Conservation (phyloP, 2,113 vertebrate species). For the Podocnemis expansa region DNA sequence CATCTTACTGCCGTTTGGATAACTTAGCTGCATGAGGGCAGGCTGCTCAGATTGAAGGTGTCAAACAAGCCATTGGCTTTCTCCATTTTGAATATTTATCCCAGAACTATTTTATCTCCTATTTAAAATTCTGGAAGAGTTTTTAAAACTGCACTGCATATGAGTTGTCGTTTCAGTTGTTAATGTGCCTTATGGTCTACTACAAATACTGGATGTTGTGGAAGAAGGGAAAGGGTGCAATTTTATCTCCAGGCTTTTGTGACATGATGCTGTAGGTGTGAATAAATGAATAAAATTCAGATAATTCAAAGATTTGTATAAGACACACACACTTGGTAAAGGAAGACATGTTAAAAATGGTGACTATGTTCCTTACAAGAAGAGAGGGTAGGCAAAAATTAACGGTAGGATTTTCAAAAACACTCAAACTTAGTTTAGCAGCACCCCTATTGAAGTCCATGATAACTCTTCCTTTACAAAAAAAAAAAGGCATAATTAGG, state of each 20-base stretch:
- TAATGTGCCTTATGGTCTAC: not conserved
- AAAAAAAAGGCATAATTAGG: not conserved
- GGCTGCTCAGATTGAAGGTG: constrained; percentile 64
- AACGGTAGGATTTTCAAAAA: not conserved
- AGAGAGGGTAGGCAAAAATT: not conserved
- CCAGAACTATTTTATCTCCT: constrained; percentile 2
- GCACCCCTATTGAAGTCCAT: not conserved
- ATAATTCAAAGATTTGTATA: not conserved
- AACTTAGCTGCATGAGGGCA: constrained; percentile 51
- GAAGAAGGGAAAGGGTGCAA: rapidly evolving
- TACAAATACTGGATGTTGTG: not conserved
- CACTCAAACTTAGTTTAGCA: not conserved
- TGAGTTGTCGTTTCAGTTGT: not conserved
- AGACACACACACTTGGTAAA: not conserved
- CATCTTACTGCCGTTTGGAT: constrained; percentile 35
- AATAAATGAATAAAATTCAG: not conserved
- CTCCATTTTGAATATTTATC: constrained; percentile 12
- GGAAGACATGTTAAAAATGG: not conserved
- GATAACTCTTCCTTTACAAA: not conserved
- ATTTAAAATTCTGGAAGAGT: constrained; percentile 3
- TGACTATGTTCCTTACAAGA: not conserved
- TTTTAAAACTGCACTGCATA: not conserved
- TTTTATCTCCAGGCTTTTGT: not conserved
- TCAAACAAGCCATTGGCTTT: constrained; percentile 45
- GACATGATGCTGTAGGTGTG: not conserved